Base-by-base conservation (phyloP, 53 echinoderm and acorn worm species). In the Echinometra lucunter region DNA sequence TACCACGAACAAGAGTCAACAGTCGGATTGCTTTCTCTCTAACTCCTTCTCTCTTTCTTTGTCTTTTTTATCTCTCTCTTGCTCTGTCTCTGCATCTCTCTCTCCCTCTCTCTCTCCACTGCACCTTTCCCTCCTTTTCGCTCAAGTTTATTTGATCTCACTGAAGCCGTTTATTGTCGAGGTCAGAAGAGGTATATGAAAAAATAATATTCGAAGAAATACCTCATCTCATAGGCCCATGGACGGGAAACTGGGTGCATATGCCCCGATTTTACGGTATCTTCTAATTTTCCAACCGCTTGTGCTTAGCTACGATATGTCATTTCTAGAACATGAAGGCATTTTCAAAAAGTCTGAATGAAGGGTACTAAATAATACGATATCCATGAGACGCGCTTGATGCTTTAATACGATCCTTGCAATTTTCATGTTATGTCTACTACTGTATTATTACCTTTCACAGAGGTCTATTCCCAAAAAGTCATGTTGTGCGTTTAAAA, bases 91-190 rank as follows among this genome's bases (percentile, higher is more conserved):
- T 28, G 27, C 13, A 32, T 15, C 23, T 35, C 88, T 28, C 57
- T 56, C 88, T 55, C 56, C 21, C 56, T 55, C 2, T n/a, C 56
- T 18, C 27, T 57, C 32, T 32, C 56, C 88, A 56, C 88, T 53
- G 30, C 38, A 4, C 30, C 88, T 18, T n/a, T 57, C 57, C 55
- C 25, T 58, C 34, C 40, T 40, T 58, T 25, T 89, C 28, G 21
- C 60, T 34, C 58, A 27, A 35, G 35, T 89, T 85, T 85, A 85
- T 85, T 85, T 85, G n/a, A 85, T 49, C 85, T 85, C 21, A 49
- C 49, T 85, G 85, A 27, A 21, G 49, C 47, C n/a, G 28, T 85
- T 85, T 85, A 85, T 47, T 85, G 85, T 47, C 85, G 49, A 85
- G 85, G 85, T 85, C 85, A 85, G 45, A 27, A 18, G 49, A 85